These are phyloP conservation scores for Philaethria dido DNA, from an alignment of 2,888 invertebrate genomes.

Conservation along the genomic window DNA sequence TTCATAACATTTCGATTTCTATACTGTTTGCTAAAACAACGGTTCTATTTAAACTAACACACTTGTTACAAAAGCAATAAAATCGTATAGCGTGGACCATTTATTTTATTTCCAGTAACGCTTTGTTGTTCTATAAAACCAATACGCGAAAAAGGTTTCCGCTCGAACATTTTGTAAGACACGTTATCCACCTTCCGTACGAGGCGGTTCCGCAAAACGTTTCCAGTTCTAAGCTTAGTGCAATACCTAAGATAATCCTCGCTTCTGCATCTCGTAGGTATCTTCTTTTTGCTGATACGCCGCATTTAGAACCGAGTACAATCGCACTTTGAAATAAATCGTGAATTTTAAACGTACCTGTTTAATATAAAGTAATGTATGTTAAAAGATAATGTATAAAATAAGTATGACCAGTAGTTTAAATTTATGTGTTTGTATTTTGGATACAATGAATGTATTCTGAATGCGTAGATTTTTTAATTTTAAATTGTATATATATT, in stretches of 20 bases:
- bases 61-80: constrained; percentile 44
- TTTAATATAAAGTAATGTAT: background rate
- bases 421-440: background rate
- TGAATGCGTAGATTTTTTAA: no score
- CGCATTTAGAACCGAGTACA: constrained; percentile 32
- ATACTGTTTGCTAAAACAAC: constrained; percentile 19
- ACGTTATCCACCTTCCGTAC: constrained; percentile 55
- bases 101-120: constrained; percentile 44
- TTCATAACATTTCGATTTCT: constrained; percentile 13
- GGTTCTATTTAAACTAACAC: constrained; percentile 38
- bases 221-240: constrained; percentile 56
- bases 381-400: background rate
- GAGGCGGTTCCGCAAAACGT: constrained; percentile 50
- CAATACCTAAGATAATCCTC: constrained; percentile 64
- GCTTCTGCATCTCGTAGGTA: constrained; percentile 56
- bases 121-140: constrained; percentile 45
- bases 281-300: constrained; percentile 41
- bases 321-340: constrained; percentile 19
- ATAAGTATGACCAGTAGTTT: no score
- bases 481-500: no score
- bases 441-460: background rate
- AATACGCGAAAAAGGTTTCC: constrained; percentile 45
- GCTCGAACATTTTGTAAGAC: constrained; percentile 47
- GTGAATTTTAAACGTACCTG: background rate
- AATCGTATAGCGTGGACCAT: constrained; percentile 43